These are phyloP conservation scores for Hiodon tergisus DNA, from an alignment of 2,113 vertebrate genomes.

Conservation along the genomic window DNA sequence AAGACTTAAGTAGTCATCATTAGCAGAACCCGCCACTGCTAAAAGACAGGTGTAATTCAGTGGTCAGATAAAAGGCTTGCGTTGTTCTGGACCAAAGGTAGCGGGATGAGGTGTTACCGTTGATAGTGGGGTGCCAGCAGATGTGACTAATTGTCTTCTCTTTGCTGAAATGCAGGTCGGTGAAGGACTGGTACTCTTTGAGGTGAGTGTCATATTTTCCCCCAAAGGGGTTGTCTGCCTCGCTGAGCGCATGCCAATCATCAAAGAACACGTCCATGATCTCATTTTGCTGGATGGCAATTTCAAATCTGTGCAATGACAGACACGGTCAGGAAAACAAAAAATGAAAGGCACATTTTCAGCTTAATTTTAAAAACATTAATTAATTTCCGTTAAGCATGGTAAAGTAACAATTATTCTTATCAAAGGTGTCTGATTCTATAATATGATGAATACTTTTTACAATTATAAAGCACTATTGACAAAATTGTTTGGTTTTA, in stretches of 20 bases:
- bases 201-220: conserved; percentile 63
- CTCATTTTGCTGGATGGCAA: conserved; percentile 79
- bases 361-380: no score
- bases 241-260: conserved; percentile 69
- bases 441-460: no score
- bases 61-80: neutral
- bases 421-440: no score
- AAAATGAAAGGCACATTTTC: neutral
- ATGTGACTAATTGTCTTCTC: conserved; percentile 74
- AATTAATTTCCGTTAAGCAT: no score
- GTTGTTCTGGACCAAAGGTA: neutral
- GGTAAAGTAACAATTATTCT: no score
- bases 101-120: conserved; percentile 60
- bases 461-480: no score
- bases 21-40: neutral
- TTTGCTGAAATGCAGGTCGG: conserved; percentile 62
- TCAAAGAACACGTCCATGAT: conserved; percentile 76
- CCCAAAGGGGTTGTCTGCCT: conserved; percentile 58
- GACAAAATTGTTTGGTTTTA: neutral
- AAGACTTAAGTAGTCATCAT: neutral
- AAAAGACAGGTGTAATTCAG: neutral
- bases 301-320: conserved; percentile 62
- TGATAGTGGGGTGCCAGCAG: conserved; percentile 81
- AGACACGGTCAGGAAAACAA: neutral
- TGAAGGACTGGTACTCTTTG: conserved; percentile 73